phyloP scores from a whole-genome alignment of 1,140 invertebrate species.

The Aphelenchoides avenae region DNA sequence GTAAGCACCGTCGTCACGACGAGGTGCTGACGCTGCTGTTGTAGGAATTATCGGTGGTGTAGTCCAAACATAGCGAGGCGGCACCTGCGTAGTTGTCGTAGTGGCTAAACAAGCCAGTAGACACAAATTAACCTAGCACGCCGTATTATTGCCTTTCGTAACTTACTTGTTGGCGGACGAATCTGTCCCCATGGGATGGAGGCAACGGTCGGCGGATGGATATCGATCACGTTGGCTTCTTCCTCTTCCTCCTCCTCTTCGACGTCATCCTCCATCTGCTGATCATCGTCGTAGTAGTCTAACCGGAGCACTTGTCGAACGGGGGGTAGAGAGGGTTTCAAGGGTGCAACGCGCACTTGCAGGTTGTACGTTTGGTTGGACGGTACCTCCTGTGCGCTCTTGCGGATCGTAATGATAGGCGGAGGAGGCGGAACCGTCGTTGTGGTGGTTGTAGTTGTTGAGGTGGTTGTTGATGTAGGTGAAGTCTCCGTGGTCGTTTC shows the following conservation, averaged over 20 bases:
- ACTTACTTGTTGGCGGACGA: too few relatives aligned
- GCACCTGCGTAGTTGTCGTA: too few relatives aligned
- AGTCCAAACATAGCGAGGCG: too few relatives aligned
- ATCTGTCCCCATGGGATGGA: too few relatives aligned
- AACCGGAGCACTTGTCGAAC: slow-evolving; percentile 16
- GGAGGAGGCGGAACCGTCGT: slow-evolving; percentile 1
- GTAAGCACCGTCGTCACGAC: too few relatives aligned
- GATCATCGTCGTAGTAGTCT: slow-evolving; percentile 28
- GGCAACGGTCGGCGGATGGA: too few relatives aligned
- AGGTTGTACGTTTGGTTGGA: neutral
- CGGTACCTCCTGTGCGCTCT: slow-evolving; percentile 7
- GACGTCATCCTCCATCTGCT: slow-evolving; percentile 16
- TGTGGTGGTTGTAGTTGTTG: slow-evolving; percentile 1
- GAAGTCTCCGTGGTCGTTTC: neutral
- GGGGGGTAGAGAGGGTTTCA: slow-evolving; percentile 2
- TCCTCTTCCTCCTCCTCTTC: slow-evolving; percentile 13
- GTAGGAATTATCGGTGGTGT: too few relatives aligned
- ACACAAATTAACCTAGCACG: too few relatives aligned
- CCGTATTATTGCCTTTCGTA: too few relatives aligned
- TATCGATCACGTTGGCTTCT: too few relatives aligned
- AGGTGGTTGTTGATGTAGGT: neutral
- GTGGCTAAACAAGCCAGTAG: too few relatives aligned
- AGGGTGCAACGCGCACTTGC: neutral
- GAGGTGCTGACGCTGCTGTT: too few relatives aligned
- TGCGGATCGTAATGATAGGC: slow-evolving; percentile 11